A percentile compares a stretch with the other conserved stretches of the same genome.
phyloP scores from a whole-genome alignment of 2,113 vertebrate species.

The Orientallactaga bullata region DNA sequence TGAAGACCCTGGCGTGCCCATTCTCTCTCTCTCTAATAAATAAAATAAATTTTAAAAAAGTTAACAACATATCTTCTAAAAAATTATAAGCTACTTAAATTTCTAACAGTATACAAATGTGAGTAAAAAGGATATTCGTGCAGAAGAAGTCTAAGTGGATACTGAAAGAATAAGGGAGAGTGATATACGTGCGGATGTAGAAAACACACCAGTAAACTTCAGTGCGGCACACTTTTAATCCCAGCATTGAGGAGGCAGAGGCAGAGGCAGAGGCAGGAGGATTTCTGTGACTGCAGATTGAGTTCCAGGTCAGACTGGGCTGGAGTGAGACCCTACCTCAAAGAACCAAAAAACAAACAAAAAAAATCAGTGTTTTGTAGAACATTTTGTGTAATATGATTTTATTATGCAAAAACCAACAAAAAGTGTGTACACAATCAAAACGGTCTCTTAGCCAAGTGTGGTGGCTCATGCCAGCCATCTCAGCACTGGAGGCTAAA shows the following conservation, averaged over 20 bases:
- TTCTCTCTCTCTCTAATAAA: too few relatives aligned
- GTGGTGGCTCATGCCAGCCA: too few relatives aligned
- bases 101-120: not conserved
- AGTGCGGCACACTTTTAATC: too few relatives aligned
- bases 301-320: not conserved
- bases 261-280: too few relatives aligned
- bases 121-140: not conserved
- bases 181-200: not conserved
- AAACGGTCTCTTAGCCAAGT: not conserved
- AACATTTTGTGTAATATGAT: not conserved
- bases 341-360: not conserved
- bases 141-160: not conserved
- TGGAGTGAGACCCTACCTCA: not conserved
- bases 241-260: too few relatives aligned
- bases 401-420: conserved; percentile 36
- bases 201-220: not conserved
- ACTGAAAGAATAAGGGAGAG: not conserved
- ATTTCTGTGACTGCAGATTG: not conserved
- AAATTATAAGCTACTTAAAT: not conserved
- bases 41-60: too few relatives aligned
- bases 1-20: too few relatives aligned
- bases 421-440: not conserved
- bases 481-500: too few relatives aligned
- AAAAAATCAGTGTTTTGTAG: not conserved
- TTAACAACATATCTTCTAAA: not conserved